These are phyloP conservation scores for Mohoua ochrocephala DNA, from an alignment of 2,113 vertebrate genomes.

Conservation along the genomic window DNA sequence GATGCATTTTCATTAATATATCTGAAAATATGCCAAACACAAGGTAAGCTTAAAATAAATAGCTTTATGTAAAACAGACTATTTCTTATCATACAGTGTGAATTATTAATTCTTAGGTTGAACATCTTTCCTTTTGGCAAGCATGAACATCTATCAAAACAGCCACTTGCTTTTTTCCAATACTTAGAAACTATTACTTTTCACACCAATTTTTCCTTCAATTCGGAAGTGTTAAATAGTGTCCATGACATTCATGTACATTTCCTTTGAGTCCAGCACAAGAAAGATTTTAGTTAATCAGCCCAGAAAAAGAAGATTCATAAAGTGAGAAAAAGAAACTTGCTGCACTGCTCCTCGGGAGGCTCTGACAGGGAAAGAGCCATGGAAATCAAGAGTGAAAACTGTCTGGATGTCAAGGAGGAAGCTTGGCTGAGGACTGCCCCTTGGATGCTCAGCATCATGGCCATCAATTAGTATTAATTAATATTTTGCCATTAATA, in stretches of 20 bases:
- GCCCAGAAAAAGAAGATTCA: not conserved
- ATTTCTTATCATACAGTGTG: not conserved
- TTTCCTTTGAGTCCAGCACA: not conserved
- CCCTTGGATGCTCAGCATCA: not conserved
- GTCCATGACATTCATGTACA: not conserved
- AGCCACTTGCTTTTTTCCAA: not conserved
- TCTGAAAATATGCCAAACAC: not conserved
- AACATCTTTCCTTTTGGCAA: not conserved
- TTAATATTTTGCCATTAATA: not conserved
- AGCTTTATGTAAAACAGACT: not conserved
- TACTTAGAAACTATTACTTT: not conserved
- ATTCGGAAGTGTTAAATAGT: not conserved
- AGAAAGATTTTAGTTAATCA: not conserved
- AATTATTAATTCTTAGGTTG: not conserved
- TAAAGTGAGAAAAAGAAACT: not conserved
- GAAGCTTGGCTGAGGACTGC: not conserved
- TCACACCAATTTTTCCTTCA: not conserved
- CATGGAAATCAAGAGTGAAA: not conserved
- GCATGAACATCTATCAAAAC: not conserved
- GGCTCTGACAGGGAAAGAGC: not conserved
- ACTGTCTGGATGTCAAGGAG: not conserved
- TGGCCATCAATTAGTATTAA: not conserved
- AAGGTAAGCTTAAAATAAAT: not conserved
- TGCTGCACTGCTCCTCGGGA: not conserved
- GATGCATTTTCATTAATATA: not conserved